phyloP scores from a whole-genome alignment of 2,113 vertebrate genomes.

The Echinops telfairi region DNA sequence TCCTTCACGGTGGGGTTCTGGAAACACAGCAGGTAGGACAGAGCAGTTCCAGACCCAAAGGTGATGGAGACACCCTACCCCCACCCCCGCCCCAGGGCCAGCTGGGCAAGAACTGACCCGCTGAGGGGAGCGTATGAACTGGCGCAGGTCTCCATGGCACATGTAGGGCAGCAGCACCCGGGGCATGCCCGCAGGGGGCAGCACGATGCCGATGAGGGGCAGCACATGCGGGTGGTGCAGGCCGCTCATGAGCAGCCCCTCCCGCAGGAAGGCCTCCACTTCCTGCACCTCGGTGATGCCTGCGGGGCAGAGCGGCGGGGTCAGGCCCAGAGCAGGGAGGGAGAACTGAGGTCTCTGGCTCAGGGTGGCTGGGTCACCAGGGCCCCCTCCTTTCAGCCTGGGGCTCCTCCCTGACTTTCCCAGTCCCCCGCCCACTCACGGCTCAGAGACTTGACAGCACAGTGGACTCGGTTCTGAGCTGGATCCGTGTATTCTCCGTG shows the following conservation, averaged over 20 bases:
- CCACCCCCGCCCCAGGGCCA: neutral
- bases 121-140: constrained; percentile 94
- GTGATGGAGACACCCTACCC: neutral
- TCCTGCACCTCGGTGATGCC: constrained; percentile 95
- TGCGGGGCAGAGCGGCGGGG: neutral
- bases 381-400: rapidly evolving
- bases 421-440: constrained; percentile 64
- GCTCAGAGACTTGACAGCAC: constrained; percentile 95
- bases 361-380: neutral
- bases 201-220: constrained; percentile 93
- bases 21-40: neutral
- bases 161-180: constrained; percentile 96
- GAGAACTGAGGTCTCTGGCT: neutral
- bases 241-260: constrained; percentile 97
- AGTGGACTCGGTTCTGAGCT: constrained; percentile 90
- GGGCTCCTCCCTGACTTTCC: too few species aligned
- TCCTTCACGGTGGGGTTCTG: constrained; percentile 98
- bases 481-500: constrained; percentile 93
- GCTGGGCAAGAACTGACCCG: constrained; percentile 85
- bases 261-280: constrained; percentile 96
- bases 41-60: neutral
- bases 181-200: constrained; percentile 93
- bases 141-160: constrained; percentile 96
- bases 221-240: constrained; percentile 96
- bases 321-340: neutral